These are phyloP conservation scores for Atrichornis clamosus DNA, from an alignment of 2,113 vertebrate species.

Conservation along the genomic window DNA sequence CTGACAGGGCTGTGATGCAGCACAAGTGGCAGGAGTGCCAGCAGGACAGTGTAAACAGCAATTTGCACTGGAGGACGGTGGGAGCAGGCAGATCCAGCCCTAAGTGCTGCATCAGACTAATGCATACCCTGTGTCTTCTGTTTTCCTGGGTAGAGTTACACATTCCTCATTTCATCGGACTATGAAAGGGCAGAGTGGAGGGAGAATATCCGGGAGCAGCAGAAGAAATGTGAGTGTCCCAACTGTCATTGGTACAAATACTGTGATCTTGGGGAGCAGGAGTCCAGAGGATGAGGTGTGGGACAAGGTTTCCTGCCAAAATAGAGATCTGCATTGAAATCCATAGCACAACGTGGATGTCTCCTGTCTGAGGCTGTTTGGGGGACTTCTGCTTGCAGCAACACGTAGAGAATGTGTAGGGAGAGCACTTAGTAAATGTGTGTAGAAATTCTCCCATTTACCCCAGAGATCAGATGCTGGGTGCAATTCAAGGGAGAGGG, in stretches of 20 bases:
- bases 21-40: background rate
- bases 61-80: background rate
- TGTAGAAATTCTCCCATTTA: background rate
- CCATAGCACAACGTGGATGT: background rate
- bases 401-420: background rate
- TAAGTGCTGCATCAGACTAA: background rate
- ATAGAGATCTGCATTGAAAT: background rate
- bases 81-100: background rate
- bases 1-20: background rate
- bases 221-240: constrained; percentile 91
- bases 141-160: constrained; percentile 81
- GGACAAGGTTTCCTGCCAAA: background rate
- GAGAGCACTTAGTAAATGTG: background rate
- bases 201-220: constrained; percentile 92
- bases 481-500: background rate
- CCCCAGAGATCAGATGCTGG: background rate
- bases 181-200: constrained; percentile 96
- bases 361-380: background rate
- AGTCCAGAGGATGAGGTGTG: background rate
- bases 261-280: background rate
- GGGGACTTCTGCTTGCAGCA: background rate
- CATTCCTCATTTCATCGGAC: constrained; percentile 93
- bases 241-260: background rate
- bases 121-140: background rate
- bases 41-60: background rate